A percentile compares a stretch with the other conserved stretches of the same genome.
Conservation (phyloP, 2,888 invertebrate genomes). For the Neoaliturus tenellus region DNA sequence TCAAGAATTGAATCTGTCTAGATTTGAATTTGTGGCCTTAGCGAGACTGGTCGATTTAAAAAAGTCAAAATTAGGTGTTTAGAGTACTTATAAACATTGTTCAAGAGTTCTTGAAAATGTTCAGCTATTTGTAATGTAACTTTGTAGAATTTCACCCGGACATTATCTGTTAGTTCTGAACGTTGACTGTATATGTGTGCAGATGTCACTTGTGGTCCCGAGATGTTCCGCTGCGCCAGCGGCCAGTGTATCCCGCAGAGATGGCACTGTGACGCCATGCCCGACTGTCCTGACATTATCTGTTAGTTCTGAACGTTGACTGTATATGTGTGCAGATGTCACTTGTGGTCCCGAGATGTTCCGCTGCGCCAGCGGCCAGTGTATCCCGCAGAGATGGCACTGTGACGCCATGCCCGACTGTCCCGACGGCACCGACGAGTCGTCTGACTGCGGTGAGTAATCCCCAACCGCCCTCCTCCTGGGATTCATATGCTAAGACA, state of each 20-base stretch:
- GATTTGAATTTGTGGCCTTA: too few relatives aligned
- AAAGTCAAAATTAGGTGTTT: too few relatives aligned
- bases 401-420: slow-evolving; percentile 81
- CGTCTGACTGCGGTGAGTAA: slow-evolving; percentile 75
- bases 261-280: slow-evolving; percentile 79
- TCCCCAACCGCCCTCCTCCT: too few relatives aligned
- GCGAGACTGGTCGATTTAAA: too few relatives aligned
- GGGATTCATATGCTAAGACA: too few relatives aligned
- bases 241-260: slow-evolving; percentile 79
- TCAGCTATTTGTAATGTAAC: too few relatives aligned
- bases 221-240: slow-evolving; percentile 66
- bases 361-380: slow-evolving; percentile 73
- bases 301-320: too few relatives aligned
- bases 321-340: slow-evolving; percentile 26
- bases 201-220: slow-evolving; percentile 48
- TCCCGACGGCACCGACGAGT: slow-evolving; percentile 80
- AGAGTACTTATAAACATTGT: too few relatives aligned
- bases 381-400: slow-evolving; percentile 79
- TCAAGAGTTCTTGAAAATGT: too few relatives aligned
- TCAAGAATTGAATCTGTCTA: too few relatives aligned
- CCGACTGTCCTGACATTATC: slow-evolving; percentile 80
- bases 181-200: slow-evolving; percentile 1
- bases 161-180: neutral
- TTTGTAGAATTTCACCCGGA: too few relatives aligned
- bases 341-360: slow-evolving; percentile 53